Base-by-base conservation (phyloP, 2,113 vertebrate genomes). In the Phoenicopterus ruber region DNA sequence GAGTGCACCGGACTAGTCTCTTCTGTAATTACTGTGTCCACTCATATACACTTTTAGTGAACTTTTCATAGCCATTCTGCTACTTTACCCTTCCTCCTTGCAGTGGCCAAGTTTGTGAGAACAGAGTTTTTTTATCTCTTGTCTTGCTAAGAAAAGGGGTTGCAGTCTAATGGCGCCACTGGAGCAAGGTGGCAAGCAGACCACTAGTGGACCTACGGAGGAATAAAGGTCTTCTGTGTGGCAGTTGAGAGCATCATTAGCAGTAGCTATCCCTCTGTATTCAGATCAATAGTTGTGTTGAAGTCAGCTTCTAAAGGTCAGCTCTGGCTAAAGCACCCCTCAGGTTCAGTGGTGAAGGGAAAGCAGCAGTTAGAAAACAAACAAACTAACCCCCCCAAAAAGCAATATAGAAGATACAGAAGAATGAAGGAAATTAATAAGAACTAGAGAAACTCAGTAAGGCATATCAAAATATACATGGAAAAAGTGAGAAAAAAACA, bases 1-100 rank as follows among this genome's bases (percentile, higher is more conserved):
- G 1, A 25, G 16, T 18, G 17, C 14, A 24, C 7, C 32, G 1
- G 0, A 2, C 13, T 38, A 44, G 18, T 24, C 5, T 67, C 31
- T 67, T 42, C 52, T 28, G 34, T 63, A 61, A 67, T 49, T 36
- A 49, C 24, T 34, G 11, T 50, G 31, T 29, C 42, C 7, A 25
- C 28, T 22, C 17, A 70, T 0, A 36, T 14, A 40, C 11, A n/a
- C 4, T 84, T 78, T 79, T 16, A 54, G 20, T 59, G 44, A 84
- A 36, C 7, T 29, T 58, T 49, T 61, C 46, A 42, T 7, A 67
- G 11, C 20, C 25, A 46, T 38, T 5, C 29, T 74, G 29, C 4
- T 15, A 31, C 24, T 70, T 76, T 31, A 36, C 7, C 29, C 61
- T 20, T 42, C 74, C n/a, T 46, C 34, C 10, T 70, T 61, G 22